Base-by-base conservation (phyloP, 2,797 vertebrate species). In the Coccyzus lansbergi region DNA sequence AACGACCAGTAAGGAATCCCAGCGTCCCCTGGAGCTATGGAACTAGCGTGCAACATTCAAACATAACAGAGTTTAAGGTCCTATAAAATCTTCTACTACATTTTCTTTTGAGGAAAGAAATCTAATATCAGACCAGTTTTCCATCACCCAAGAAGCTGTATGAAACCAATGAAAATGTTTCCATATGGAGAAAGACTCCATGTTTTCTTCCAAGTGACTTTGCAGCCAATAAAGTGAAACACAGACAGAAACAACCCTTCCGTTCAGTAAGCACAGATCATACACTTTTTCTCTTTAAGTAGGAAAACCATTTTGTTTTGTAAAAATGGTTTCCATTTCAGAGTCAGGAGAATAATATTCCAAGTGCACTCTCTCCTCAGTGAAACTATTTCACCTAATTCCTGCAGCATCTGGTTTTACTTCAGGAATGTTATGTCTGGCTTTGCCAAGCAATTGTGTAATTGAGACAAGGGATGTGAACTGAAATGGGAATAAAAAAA, bases 1-100 rank as follows among this genome's bases (percentile, higher is more conserved):
- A 68, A 77, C 36, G 64, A 75, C 40, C 51, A n/a, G 34, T 0
- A 1, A 51, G 78, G 76, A 68, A 60, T 7, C 44, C 55, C 31
- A 31, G 3, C 11, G 36, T 63, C 9, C 20, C 42, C 59, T 13
- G n/a, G n/a, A 85, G 46, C 29, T 53, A 24, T 4, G 24, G 33
- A 71, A 33, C 34, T 28, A 53, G 2, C 29, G 38, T 3, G 2
- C 0, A 0, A 42, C 55, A 53, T 7, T 19, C 29, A 29, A 83
- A 65, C 36, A 34, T 58, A 91, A 53, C 7, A 38, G 17, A 52
- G 44, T 13, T 80, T n/a, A 69, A 70, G 53, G 56, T 5, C 6
- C 69, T 62, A 9, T 8, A 82, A 46, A 89, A 29, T 16, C 22
- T 40, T 15, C 15, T 21, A 31, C n/a, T 12, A 6, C 4, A 0